A percentile compares a stretch with the other conserved stretches of the same genome.
Evolutionary conservation across 2,113 vertebrate species (phyloP).

Genomic region (Corythoichthys intestinalis): DNA sequence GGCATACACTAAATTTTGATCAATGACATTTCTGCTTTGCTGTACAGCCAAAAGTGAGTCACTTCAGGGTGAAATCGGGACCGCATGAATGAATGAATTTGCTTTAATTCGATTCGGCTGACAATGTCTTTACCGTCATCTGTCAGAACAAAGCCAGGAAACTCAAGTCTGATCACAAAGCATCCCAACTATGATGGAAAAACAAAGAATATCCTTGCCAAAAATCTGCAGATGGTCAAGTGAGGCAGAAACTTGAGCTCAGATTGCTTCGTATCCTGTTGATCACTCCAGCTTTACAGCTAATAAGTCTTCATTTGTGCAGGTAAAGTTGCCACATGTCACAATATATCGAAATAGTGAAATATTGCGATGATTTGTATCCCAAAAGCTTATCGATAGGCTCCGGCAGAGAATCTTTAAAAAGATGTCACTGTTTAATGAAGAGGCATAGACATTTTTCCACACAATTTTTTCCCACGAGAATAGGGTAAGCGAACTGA

Average conservation of each 20-base stretch:
- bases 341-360: too few relatives aligned
- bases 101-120: not conserved
- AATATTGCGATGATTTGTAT: too few relatives aligned
- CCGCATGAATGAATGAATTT: not conserved
- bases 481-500: too few relatives aligned
- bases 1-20: not conserved
- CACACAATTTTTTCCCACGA: too few relatives aligned
- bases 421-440: too few relatives aligned
- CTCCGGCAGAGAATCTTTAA: too few relatives aligned
- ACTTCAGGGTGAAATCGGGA: not conserved
- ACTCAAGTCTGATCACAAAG: slow-evolving; percentile 35
- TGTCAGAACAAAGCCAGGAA: slow-evolving; percentile 40
- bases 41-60: not conserved
- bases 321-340: slow-evolving; percentile 2
- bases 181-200: slow-evolving; percentile 39
- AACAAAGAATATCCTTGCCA: slow-evolving; percentile 25
- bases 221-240: slow-evolving; percentile 32
- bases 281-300: slow-evolving; percentile 4
- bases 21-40: not conserved
- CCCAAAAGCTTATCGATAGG: too few relatives aligned
- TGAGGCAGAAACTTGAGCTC: slow-evolving; percentile 13
- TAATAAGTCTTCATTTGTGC: slow-evolving; percentile 8
- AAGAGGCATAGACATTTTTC: too few relatives aligned
- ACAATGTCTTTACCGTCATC: slow-evolving; percentile 17
- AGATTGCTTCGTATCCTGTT: slow-evolving; percentile 31